phyloP scores from a whole-genome alignment of 2,797 vertebrate genomes.

The Phrynocephalus guinanensis region DNA sequence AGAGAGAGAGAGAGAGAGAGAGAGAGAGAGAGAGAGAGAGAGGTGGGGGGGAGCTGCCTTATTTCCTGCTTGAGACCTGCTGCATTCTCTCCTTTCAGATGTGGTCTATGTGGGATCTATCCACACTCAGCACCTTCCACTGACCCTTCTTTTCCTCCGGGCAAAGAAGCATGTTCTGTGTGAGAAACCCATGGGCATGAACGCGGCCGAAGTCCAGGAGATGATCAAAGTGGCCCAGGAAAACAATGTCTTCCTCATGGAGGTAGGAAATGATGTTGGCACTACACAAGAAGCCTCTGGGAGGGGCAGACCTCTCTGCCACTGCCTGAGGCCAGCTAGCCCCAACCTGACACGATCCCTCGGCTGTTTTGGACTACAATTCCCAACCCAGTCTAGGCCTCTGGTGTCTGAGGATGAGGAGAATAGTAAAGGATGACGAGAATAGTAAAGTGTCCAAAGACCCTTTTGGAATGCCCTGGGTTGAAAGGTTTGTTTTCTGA shows the following conservation, averaged over 20 bases:
- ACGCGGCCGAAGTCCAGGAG: constrained; percentile 80
- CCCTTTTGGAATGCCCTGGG: too few relatives aligned
- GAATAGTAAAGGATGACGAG: too few relatives aligned
- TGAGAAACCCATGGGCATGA: constrained; percentile 90
- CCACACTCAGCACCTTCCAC: constrained; percentile 81
- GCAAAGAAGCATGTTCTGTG: constrained; percentile 87
- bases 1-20: too few relatives aligned
- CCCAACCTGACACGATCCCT: too few relatives aligned
- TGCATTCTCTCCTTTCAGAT: constrained; percentile 74
- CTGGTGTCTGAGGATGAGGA: too few relatives aligned
- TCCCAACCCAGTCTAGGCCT: too few relatives aligned
- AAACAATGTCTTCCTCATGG: constrained; percentile 87
- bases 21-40: too few relatives aligned
- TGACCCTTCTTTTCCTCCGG: constrained; percentile 78
- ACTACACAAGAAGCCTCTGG: too few relatives aligned
- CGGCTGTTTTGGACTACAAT: not conserved
- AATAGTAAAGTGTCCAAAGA: too few relatives aligned
- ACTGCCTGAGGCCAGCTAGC: not conserved
- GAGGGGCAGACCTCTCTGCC: too few relatives aligned
- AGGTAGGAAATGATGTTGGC: constrained; percentile 75
- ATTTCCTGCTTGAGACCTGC: not conserved
- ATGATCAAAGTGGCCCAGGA: constrained; percentile 78
- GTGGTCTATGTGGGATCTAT: constrained; percentile 86
- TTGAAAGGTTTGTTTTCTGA: too few relatives aligned
- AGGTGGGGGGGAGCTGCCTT: too few relatives aligned